A percentile compares a stretch with the other conserved stretches of the same genome.
Evolutionary conservation across 2,797 vertebrate genomes (phyloP).

Genomic region (Centroberyx gerrardi): DNA sequence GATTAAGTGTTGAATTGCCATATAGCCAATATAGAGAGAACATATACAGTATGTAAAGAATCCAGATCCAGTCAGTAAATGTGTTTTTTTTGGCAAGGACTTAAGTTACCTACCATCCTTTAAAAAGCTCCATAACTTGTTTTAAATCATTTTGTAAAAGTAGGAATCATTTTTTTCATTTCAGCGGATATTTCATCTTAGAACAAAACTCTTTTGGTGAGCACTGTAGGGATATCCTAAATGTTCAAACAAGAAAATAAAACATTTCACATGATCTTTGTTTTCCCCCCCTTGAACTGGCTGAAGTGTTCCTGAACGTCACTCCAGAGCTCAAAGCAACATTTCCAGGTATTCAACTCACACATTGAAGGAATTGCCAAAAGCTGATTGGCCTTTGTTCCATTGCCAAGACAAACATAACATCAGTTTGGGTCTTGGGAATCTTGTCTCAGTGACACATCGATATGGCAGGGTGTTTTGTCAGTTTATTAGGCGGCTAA

Average conservation of each 20-base stretch:
- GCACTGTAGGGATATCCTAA: neutral
- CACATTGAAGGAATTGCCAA: slow-evolving; percentile 8
- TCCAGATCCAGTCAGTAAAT: slow-evolving; percentile 10
- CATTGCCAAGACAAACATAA: slow-evolving; percentile 54
- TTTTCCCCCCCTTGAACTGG: slow-evolving; percentile 36
- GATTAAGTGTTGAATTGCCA: no score
- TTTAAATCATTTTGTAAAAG: neutral
- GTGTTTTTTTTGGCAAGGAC: neutral
- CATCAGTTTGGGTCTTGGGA: slow-evolving; percentile 40
- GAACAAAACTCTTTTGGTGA: neutral
- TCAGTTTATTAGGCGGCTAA: slow-evolving; percentile 50
- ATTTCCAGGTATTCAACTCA: slow-evolving; percentile 73
- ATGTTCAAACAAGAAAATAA: slow-evolving; percentile 29
- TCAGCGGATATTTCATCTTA: neutral
- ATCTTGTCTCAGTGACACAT: slow-evolving; percentile 61
- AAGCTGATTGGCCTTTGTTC: slow-evolving; percentile 52
- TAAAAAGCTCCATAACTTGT: neutral
- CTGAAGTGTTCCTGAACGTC: slow-evolving; percentile 63
- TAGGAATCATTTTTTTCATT: neutral
- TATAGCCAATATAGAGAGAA: no score
- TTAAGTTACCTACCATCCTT: no score
- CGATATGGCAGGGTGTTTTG: slow-evolving; percentile 50
- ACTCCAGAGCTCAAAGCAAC: slow-evolving; percentile 27
- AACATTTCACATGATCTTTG: slow-evolving; percentile 11
- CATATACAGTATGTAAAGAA: neutral